Evolutionary conservation across 2,113 vertebrate genomes (phyloP), one percentile per base, ranked within the genome.

Genomic region (Cebidichthys violaceus): DNA sequence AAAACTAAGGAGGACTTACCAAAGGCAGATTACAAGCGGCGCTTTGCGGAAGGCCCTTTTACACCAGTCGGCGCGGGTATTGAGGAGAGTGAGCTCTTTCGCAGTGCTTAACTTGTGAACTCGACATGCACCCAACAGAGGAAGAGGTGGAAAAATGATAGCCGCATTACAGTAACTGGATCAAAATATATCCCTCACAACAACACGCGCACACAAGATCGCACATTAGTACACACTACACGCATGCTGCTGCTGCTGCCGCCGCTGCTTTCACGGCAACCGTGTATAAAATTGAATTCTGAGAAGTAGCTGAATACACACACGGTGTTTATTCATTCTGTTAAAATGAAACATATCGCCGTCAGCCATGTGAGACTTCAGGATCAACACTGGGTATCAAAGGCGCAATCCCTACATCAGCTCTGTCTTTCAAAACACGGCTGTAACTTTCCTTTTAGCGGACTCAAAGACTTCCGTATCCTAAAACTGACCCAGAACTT

Each of bases 1-100:
- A 95, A 94, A 95, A 95, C 94, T 94, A 95, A 95, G 90, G 93
- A 94, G 94, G 92, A 93, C 90, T 94, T 95, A 95, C 94, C 91
- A 91, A 93, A 95, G 94, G 89, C 93, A 95, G 94, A 95, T 95
- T 95, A 95, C 93, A 90, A 92, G 94, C 73, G 70, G 90, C 85
- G 92, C 93, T 94, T 94, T 94, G 94, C 92, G 89, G 91, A 92
- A 92, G 92, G 88, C 91, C 92, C 86, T 91, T 92, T 92, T 93
- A 93, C 92, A 94, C 88, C 92, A 89, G 88, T 84, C 92, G 85
- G 90, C 83, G 75, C 84, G 92, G 92, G 89, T 90, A 94, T 91
- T 92, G 91, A 90, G 86, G 88, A 92, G 90, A 89, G 89, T 81
- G 88, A 93, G 93, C 93, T 91, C 91, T 94, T 94, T 93, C 52